Conservation (phyloP, 1,140 invertebrate genomes). For the Bombus sylvicola region DNA sequence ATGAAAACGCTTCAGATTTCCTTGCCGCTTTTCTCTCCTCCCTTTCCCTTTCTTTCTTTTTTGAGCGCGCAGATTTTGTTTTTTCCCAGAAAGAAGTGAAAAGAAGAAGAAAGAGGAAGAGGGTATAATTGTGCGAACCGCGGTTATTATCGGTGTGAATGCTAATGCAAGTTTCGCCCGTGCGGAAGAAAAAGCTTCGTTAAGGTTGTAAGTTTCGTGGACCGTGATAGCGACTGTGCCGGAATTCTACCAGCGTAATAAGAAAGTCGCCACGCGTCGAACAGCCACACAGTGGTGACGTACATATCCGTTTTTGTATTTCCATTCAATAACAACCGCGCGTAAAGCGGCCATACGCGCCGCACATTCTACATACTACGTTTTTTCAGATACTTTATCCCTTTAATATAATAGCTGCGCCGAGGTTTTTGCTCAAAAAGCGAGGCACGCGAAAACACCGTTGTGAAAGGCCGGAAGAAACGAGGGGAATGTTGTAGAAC, state of each 20-base stretch:
- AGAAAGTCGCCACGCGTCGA: background rate
- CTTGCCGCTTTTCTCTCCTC: background rate
- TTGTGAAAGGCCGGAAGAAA: background rate
- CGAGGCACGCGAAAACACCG: background rate
- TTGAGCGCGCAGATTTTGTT: background rate
- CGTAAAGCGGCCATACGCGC: background rate
- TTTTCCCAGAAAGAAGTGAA: background rate
- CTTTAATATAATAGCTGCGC: background rate
- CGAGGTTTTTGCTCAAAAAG: background rate
- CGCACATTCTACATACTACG: background rate
- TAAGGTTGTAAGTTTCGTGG: constrained; percentile 17
- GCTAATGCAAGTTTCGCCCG: background rate
- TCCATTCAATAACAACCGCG: background rate
- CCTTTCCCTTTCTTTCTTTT: background rate
- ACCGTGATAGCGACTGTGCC: background rate
- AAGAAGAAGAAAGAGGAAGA: background rate
- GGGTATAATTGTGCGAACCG: background rate
- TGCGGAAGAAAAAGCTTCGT: background rate
- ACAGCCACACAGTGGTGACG: background rate
- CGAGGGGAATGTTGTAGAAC: constrained; percentile 10
- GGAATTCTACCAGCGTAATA: constrained; percentile 22
- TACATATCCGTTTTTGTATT: background rate
- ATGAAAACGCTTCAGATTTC: background rate
- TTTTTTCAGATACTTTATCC: background rate
- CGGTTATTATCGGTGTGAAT: constrained; percentile 3